phyloP scores from a whole-genome alignment of 1,140 invertebrate species.

The Drosophila murphyi region DNA sequence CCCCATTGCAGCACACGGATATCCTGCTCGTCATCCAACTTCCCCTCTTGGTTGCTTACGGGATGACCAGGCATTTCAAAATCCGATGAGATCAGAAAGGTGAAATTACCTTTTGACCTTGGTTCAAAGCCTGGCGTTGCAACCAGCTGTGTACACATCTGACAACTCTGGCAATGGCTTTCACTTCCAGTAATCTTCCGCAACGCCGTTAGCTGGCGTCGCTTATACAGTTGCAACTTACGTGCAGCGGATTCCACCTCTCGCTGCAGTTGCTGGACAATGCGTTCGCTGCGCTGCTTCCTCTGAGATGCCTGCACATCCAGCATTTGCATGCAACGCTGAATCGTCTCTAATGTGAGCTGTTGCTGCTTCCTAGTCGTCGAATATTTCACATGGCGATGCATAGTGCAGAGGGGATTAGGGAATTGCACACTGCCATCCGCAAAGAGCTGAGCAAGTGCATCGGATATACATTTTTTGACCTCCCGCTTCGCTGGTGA shows the following conservation, averaged over 20 bases:
- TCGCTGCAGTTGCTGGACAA: slow-evolving; percentile 44
- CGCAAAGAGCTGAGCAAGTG: slow-evolving; percentile 22
- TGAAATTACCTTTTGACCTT: neutral
- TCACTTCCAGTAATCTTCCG: neutral
- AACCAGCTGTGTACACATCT: slow-evolving; percentile 9
- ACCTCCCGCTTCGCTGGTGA: slow-evolving; percentile 31
- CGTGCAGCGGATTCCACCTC: slow-evolving; percentile 37
- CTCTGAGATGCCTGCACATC: neutral
- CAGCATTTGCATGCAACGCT: slow-evolving; percentile 6
- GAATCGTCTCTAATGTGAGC: neutral
- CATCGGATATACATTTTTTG: slow-evolving; percentile 22
- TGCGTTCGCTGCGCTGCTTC: neutral
- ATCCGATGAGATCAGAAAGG: neutral
- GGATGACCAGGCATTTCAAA: neutral
- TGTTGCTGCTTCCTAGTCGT: slow-evolving; percentile 3
- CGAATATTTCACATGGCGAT: slow-evolving; percentile 20
- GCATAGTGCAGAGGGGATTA: slow-evolving; percentile 8
- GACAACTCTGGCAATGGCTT: neutral
- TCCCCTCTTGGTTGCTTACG: neutral
- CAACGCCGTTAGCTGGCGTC: neutral
- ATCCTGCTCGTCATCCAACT: neutral
- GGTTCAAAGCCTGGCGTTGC: neutral
- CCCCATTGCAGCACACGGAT: neutral
- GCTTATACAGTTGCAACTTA: neutral
- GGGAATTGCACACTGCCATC: neutral